A percentile compares a stretch with the other conserved stretches of the same genome.
Evolutionary conservation across 1,140 invertebrate species (phyloP).

Genomic region (Hypsibius dujardini): DNA sequence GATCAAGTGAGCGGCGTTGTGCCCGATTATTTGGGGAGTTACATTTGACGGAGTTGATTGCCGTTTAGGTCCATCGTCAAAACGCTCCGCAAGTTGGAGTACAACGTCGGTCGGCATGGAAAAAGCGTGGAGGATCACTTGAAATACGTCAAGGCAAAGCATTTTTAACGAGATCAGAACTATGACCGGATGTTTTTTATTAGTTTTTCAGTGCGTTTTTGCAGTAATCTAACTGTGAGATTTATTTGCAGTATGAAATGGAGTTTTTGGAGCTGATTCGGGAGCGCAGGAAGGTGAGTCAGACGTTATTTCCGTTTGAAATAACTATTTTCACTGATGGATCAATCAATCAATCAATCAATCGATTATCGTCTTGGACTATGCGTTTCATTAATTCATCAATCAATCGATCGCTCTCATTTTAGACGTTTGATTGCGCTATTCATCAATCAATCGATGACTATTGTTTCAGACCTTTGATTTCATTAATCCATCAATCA

Average conservation of each 20-base stretch:
- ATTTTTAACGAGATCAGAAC: not conserved
- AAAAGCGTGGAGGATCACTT: slow-evolving; percentile 52
- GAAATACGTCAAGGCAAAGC: slow-evolving; percentile 42
- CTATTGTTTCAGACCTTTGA: no score
- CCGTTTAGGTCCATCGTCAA: slow-evolving; percentile 45
- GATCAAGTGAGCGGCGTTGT: slow-evolving; percentile 21
- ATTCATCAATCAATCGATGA: no score
- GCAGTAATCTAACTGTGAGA: slow-evolving; percentile 18
- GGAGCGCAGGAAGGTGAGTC: slow-evolving; percentile 31
- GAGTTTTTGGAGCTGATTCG: slow-evolving; percentile 46
- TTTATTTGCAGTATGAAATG: slow-evolving; percentile 41
- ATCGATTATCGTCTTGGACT: no score
- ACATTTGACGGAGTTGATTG: slow-evolving; percentile 19
- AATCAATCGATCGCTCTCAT: no score
- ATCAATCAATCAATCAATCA: no score
- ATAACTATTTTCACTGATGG: no score
- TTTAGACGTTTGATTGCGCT: no score
- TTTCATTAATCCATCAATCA: no score
- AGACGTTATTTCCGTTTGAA: no score
- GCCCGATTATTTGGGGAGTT: slow-evolving; percentile 18
- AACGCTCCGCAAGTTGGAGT: slow-evolving; percentile 49
- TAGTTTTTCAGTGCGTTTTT: slow-evolving; percentile 10
- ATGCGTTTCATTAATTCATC: no score
- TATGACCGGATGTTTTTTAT: not conserved
- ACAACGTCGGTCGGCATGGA: slow-evolving; percentile 45